Conservation (phyloP, 2,797 vertebrate species). For the Aselliscus stoliczkanus region DNA sequence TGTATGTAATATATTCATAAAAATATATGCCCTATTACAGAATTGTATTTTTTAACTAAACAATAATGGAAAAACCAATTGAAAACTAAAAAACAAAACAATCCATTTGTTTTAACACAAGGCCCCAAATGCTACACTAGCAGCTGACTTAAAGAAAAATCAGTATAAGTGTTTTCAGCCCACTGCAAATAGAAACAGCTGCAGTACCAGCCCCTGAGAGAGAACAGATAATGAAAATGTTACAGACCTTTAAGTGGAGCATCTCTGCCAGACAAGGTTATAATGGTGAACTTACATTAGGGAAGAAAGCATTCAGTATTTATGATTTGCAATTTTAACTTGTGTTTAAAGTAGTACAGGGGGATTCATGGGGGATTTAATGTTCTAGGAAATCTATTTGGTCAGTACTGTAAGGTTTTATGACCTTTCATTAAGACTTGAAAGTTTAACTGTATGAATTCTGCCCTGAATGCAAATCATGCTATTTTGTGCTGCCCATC, state of each 20-base stretch:
- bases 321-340: slow-evolving; percentile 71
- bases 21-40: neutral
- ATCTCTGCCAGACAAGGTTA: slow-evolving; percentile 63
- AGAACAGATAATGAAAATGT: slow-evolving; percentile 65
- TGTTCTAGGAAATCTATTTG: slow-evolving; percentile 50
- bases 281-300: slow-evolving; percentile 63
- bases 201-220: slow-evolving; percentile 44
- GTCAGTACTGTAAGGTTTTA: slow-evolving; percentile 61
- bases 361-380: slow-evolving; percentile 63
- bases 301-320: slow-evolving; percentile 69
- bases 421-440: slow-evolving; percentile 57
- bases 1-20: neutral
- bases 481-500: slow-evolving; percentile 22
- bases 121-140: neutral
- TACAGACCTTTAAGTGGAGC: slow-evolving; percentile 59
- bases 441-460: slow-evolving; percentile 48
- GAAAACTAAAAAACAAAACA: neutral
- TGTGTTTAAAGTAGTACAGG: slow-evolving; percentile 65
- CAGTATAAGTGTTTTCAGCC: slow-evolving; percentile 35
- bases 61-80: neutral
- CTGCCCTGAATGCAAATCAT: slow-evolving; percentile 61
- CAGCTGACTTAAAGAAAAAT: slow-evolving; percentile 23
- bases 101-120: neutral
- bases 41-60: slow-evolving; percentile 27
- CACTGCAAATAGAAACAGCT: slow-evolving; percentile 63